Evolutionary conservation across 1,140 invertebrate genomes (phyloP), one percentile per base, ranked within the genome.

Genomic region (Drosophila eugracilis): DNA sequence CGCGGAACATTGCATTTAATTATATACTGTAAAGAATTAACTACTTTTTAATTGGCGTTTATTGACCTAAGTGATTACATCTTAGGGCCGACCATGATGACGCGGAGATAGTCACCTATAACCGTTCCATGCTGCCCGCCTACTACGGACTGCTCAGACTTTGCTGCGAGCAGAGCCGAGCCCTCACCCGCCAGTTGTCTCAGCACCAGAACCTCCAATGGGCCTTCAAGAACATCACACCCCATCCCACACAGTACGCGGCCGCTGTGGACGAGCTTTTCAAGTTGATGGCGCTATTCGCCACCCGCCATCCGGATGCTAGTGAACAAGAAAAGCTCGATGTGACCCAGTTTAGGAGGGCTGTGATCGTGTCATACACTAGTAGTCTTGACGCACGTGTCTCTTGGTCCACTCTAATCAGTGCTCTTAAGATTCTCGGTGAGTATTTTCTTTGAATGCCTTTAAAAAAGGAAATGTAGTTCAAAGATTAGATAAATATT

Each of bases 201-300:
- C 95, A 95, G 67, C 97, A 99, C 93, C 97, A 98, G 92, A 98
- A 99, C 92, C 95, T 98, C 36, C 96, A 97, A 89, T 99, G 97
- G 97, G 97, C 97, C 44, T 98, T 98, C 91, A 97, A 98, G 86
- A 98, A 98, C 90, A 98, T 99, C 52, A 97, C 97, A 15, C 97
- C 97, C 12, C 97, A 98, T 93, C 96, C 97, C 14, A 97, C 96
- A 21, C 97, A 98, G 80, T 99, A 99, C 92, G 95, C 96, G 34
- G 94, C 94, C 17, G 97, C 97, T 36, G 97, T 98, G 4, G 97
- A 98, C 65, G 97, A 98, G 92, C 91, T 99, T 37, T 97, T 98
- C 72, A 96, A 96, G 91, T 91, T 98, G 72, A 97, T 98, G 96
- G 94, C 95, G 77, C 91, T 97, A 12, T 96, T 98, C 92, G 95